Evolutionary conservation across 2,113 vertebrate species (phyloP).

Genomic region (Mellivora capensis): DNA sequence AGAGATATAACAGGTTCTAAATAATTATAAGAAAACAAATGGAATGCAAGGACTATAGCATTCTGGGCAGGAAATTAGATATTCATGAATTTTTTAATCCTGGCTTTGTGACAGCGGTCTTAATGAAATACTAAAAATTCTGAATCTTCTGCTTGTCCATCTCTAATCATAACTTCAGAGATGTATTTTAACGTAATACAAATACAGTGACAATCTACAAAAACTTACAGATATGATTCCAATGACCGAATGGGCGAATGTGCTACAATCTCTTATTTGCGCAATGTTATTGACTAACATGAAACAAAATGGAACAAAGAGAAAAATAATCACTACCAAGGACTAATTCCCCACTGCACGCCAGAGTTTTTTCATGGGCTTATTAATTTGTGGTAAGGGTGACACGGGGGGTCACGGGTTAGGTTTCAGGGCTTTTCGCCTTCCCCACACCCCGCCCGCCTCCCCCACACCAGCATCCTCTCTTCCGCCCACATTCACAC

Average conservation of each 20-base stretch:
- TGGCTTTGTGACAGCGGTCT: slow-evolving; percentile 3
- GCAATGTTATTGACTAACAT: neutral
- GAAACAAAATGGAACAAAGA: neutral
- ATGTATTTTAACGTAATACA: neutral
- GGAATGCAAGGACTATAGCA: neutral
- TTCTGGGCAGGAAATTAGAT: slow-evolving; percentile 30
- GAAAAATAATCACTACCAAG: too few relatives aligned
- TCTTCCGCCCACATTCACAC: neutral
- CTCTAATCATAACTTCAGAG: neutral
- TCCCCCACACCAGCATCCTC: neutral
- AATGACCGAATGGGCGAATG: neutral
- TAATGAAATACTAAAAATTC: slow-evolving; percentile 23
- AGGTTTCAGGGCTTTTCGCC: neutral
- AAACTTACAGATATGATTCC: neutral
- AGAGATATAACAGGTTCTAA: neutral
- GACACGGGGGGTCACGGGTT: neutral
- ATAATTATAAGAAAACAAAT: slow-evolving; percentile 36
- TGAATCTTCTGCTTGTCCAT: neutral
- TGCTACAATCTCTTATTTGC: neutral
- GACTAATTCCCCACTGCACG: accelerated
- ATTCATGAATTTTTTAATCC: neutral
- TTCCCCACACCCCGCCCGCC: neutral
- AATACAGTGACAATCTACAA: neutral
- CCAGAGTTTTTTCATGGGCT: neutral
- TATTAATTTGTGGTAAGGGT: neutral